A percentile compares a stretch with the other conserved stretches of the same genome.
Evolutionary conservation across 2,113 vertebrate species (phyloP).

Genomic region (Centropristis striata): DNA sequence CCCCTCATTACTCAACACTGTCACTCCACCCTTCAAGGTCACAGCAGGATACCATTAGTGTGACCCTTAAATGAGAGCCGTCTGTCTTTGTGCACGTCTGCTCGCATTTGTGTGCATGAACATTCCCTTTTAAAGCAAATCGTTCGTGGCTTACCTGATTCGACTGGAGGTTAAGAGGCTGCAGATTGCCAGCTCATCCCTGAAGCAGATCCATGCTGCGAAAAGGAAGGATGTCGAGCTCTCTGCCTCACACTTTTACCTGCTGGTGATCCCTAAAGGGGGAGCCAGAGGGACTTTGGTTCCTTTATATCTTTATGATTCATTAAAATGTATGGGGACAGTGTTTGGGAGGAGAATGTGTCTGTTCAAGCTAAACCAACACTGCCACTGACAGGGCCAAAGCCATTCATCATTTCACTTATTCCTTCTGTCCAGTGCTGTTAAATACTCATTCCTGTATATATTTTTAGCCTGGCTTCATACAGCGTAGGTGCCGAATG

Average conservation of each 20-base stretch:
- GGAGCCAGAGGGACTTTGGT: not conserved
- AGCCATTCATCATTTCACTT: constrained; percentile 41
- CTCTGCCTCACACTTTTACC: constrained; percentile 37
- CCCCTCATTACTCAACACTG: constrained; percentile 55
- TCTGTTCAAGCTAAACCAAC: constrained; percentile 26
- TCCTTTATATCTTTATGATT: constrained; percentile 33
- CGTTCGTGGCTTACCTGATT: not conserved
- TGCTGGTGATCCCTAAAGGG: constrained; percentile 10
- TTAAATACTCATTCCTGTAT: constrained; percentile 40
- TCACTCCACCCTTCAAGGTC: constrained; percentile 57
- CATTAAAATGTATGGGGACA: constrained; percentile 19
- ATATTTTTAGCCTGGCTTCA: constrained; percentile 52
- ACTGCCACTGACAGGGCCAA: constrained; percentile 4
- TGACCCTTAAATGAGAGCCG: constrained; percentile 17
- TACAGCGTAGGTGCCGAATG: constrained; percentile 41
- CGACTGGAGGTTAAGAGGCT: constrained; percentile 23
- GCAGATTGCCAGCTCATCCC: constrained; percentile 12
- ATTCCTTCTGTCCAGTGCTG: constrained; percentile 37
- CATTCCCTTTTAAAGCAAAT: not conserved
- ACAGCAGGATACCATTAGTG: constrained; percentile 32
- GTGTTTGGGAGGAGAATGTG: constrained; percentile 17
- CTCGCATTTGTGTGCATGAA: constrained; percentile 11
- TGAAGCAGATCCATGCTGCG: constrained; percentile 27
- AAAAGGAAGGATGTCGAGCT: constrained; percentile 14
- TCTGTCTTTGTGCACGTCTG: constrained; percentile 4